Conservation (phyloP, 2,888 invertebrate species). For the Parelbella ahira region DNA sequence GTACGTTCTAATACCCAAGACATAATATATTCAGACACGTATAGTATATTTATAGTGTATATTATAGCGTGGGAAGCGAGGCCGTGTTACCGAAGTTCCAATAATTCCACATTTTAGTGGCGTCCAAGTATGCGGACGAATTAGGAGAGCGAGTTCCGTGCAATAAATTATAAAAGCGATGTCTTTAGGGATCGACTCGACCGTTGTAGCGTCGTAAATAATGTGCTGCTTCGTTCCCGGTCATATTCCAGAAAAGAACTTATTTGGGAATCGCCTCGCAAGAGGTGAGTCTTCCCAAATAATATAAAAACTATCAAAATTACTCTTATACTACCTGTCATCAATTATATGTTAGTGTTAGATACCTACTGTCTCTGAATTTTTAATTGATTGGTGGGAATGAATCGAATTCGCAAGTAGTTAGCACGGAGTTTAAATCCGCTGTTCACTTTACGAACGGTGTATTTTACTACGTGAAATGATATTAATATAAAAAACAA, state of each 20-base stretch:
- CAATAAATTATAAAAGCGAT: constrained; percentile 68
- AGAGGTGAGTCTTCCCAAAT: constrained; percentile 19
- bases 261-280: constrained; percentile 38
- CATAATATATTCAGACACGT: constrained; percentile 21
- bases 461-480: too few species aligned
- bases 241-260: constrained; percentile 53
- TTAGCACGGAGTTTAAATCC: too few species aligned
- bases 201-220: constrained; percentile 54
- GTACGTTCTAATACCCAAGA: background rate
- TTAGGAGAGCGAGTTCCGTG: constrained; percentile 62
- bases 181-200: constrained; percentile 53
- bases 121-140: constrained; percentile 61
- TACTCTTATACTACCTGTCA: too few species aligned
- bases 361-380: too few species aligned
- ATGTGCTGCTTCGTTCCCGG: constrained; percentile 37
- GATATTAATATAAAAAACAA: too few species aligned
- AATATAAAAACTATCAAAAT: constrained; percentile 21
- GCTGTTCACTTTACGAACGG: too few species aligned
- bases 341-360: too few species aligned
- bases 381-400: too few species aligned
- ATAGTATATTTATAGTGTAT: too few species aligned
- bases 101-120: constrained; percentile 41
- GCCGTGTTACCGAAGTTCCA: constrained; percentile 19
- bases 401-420: too few species aligned
- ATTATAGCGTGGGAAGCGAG: too few species aligned